A percentile compares a stretch with the other conserved stretches of the same genome.
Conservation (phyloP, 2,888 invertebrate genomes). For the Xanthorhoe spadicearia region DNA sequence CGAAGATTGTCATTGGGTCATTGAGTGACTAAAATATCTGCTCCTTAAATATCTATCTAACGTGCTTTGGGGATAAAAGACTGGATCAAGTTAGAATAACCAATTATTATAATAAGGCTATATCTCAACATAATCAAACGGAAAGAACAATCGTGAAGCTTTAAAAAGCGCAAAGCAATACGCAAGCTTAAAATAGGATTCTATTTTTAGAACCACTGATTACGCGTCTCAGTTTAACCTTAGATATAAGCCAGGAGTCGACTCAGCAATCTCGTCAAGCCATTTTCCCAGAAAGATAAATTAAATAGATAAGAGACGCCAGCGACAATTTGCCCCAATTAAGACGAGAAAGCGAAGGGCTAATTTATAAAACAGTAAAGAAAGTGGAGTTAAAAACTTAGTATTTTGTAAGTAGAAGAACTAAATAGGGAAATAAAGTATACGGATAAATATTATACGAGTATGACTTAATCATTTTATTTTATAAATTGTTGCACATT, state of each 20-base stretch:
- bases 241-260: background rate
- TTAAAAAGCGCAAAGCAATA: background rate
- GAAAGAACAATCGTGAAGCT: background rate
- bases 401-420: background rate
- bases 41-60: no score
- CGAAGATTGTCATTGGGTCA: no score
- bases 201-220: background rate
- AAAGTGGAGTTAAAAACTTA: background rate
- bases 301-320: conserved; percentile 68
- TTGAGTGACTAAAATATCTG: no score
- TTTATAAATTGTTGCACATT: no score
- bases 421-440: background rate
- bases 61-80: no score
- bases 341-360: conserved; percentile 51
- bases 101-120: no score
- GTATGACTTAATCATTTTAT: no score
- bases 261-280: conserved; percentile 49
- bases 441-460: background rate
- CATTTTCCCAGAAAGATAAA: conserved; percentile 66
- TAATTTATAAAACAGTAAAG: conserved; percentile 17
- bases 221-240: background rate
- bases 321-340: conserved; percentile 65
- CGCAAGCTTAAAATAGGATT: background rate
- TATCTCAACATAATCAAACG: no score
- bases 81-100: background rate